Base-by-base conservation (phyloP, 2,888 invertebrate genomes). In the Lepas anatifera region DNA sequence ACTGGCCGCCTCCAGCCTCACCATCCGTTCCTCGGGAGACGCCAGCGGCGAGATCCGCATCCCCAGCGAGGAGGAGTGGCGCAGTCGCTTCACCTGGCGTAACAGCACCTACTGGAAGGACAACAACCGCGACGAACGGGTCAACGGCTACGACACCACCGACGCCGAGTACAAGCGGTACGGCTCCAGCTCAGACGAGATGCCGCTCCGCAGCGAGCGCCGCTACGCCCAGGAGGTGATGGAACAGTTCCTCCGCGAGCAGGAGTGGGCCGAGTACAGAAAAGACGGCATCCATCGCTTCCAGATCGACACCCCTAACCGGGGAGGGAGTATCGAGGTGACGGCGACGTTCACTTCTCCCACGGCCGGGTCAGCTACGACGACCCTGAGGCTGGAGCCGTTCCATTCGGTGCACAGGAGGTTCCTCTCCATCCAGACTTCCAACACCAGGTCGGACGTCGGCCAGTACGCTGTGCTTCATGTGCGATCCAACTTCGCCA, bases 1-100 rank as follows among this genome's bases (percentile, higher is more conserved):
- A 70, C 81, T 92, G 48, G 77, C 80, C 0, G 84, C 85, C 67
- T 86, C 90, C 66, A 79, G 84, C 1, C 85, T 94, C 82, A 84
- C 86, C 75, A 84, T 93, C 16, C 58, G 58, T 10, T 58, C 58
- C 11, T 11, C 58, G 27, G 58, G 32, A 4, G 32, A 35, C 18
- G 25, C 25, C 25, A 8, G 8, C 25, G 58, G 58, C 29, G 58
- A 58, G 58, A 35, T 58, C 35, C 58, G 58, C 4, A 58, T 58
- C 18, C 58, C 58, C 32, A 58, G 58, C 58, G 32, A 18, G 32
- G 4, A 58, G 29, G 32, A 58, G 48, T 50, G 48, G 48, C 48
- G 22, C 8, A n/a, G 25, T n/a, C 48, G 48, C 4, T 50, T 50
- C 48, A 50, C 8, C 48, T 50, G 48, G 48, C 48, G 48, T 11